These are phyloP conservation scores for Drosophila baimaii DNA, from an alignment of 1,140 invertebrate genomes.

Conservation along the genomic window DNA sequence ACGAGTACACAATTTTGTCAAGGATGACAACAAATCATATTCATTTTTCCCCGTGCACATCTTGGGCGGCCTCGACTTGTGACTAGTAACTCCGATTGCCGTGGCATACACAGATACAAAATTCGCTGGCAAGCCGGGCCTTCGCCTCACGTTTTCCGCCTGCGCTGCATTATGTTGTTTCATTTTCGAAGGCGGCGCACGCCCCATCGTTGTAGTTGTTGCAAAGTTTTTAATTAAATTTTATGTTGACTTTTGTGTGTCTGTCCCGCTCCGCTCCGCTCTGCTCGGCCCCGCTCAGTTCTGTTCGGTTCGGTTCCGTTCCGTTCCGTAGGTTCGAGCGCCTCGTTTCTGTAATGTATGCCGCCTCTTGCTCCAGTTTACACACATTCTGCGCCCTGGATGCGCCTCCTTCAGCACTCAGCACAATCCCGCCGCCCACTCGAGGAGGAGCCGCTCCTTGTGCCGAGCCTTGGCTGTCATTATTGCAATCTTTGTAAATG, in stretches of 20 bases:
- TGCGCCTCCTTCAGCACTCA: conserved; percentile 17
- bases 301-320: neutral
- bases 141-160: conserved; percentile 32
- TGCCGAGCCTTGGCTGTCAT: conserved; percentile 50
- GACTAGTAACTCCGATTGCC: conserved; percentile 39
- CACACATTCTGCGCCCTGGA: conserved; percentile 46
- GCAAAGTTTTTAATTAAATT: conserved; percentile 82
- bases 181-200: conserved; percentile 46
- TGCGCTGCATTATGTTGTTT: conserved; percentile 60
- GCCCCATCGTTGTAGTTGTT: conserved; percentile 62
- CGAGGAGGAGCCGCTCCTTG: conserved; percentile 6
- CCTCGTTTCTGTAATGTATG: conserved; percentile 48
- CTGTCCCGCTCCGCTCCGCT: conserved; percentile 27
- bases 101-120: conserved; percentile 16
- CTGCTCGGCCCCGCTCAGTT: neutral
- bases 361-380: conserved; percentile 54
- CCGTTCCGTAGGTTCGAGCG: conserved; percentile 28
- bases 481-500: conserved; percentile 76
- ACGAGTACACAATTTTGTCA: too few relatives aligned
- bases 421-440: neutral
- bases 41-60: neutral
- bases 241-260: conserved; percentile 71
- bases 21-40: too few relatives aligned
- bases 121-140: conserved; percentile 21
- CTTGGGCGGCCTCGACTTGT: conserved; percentile 21